Conservation (phyloP, 2,888 invertebrate species). For the Eurytoma californica region DNA sequence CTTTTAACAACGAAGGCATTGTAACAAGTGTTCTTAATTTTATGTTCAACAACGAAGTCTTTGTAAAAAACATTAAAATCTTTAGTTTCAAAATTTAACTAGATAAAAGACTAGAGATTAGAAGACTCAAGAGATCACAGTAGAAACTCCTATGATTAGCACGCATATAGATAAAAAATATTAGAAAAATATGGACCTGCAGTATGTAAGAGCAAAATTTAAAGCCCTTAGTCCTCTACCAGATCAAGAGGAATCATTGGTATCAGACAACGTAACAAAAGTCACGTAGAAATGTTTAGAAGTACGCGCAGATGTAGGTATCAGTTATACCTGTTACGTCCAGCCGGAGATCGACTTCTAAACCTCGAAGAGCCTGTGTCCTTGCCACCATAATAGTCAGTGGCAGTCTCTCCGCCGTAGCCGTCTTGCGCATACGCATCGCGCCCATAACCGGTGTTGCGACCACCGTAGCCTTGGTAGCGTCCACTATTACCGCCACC, state of each 20-base stretch:
- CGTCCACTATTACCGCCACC: conserved; percentile 77
- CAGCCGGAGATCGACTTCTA: conserved; percentile 77
- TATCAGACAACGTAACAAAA: conserved; percentile 52
- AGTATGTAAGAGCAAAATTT: conserved; percentile 44
- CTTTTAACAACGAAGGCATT: conserved; percentile 48
- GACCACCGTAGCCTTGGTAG: conserved; percentile 74
- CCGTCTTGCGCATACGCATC: conserved; percentile 70
- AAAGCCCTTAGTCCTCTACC: conserved; percentile 52
- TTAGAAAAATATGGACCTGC: conserved; percentile 9
- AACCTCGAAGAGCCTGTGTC: conserved; percentile 76
- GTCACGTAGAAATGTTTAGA: conserved; percentile 50
- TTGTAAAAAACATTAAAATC: conserved; percentile 36
- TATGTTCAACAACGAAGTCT: conserved; percentile 42
- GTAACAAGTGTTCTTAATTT: not conserved
- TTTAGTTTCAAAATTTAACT: conserved; percentile 38
- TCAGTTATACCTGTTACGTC: conserved; percentile 76
- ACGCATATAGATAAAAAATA: conserved; percentile 40
- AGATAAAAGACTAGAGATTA: conserved; percentile 50
- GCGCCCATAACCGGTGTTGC: conserved; percentile 69
- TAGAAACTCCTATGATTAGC: conserved; percentile 49
- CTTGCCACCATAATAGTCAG: conserved; percentile 72
- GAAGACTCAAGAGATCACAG: conserved; percentile 47
- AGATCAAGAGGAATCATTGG: conserved; percentile 52
- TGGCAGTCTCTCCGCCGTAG: conserved; percentile 68
- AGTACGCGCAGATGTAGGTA: conserved; percentile 49